Evolutionary conservation across 2,113 vertebrate species (phyloP).

Genomic region (Myocastor coypus): DNA sequence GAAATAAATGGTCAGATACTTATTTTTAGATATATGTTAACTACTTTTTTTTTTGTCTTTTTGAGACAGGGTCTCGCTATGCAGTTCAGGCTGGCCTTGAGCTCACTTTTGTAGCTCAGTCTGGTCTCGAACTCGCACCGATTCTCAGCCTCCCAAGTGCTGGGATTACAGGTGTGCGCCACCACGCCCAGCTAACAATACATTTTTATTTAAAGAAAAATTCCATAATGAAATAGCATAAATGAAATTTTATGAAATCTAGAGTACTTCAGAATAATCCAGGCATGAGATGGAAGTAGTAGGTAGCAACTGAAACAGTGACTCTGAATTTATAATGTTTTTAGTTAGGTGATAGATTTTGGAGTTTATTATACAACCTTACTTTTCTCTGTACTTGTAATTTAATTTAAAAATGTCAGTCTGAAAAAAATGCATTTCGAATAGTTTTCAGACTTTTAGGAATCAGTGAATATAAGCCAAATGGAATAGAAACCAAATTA

Average conservation of each 20-base stretch:
- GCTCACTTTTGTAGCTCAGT: too few species aligned
- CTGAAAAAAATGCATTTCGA: conserved; percentile 8
- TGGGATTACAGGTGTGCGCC: too few species aligned
- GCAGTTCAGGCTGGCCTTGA: too few species aligned
- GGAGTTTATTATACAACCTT: background rate
- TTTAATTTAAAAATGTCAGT: background rate
- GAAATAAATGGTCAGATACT: background rate
- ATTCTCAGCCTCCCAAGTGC: too few species aligned
- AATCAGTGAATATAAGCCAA: background rate
- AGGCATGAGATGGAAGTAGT: background rate
- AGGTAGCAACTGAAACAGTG: background rate
- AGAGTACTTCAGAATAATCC: background rate
- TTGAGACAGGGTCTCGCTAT: too few species aligned
- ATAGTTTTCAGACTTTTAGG: background rate
- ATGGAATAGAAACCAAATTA: background rate
- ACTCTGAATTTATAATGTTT: background rate
- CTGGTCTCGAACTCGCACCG: too few species aligned
- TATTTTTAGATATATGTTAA: conserved; percentile 13
- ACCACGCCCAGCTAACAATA: too few species aligned
- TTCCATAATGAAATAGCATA: background rate
- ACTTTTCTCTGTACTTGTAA: background rate
- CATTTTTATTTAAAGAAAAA: background rate
- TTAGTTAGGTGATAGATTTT: background rate
- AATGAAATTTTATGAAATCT: background rate
- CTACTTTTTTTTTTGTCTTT: too few species aligned